Percentiles rank a stretch among this genome's conserved stretches.
Conservation (phyloP, 64 coral and sea anemone genomes). For the Anthopleura sola region DNA sequence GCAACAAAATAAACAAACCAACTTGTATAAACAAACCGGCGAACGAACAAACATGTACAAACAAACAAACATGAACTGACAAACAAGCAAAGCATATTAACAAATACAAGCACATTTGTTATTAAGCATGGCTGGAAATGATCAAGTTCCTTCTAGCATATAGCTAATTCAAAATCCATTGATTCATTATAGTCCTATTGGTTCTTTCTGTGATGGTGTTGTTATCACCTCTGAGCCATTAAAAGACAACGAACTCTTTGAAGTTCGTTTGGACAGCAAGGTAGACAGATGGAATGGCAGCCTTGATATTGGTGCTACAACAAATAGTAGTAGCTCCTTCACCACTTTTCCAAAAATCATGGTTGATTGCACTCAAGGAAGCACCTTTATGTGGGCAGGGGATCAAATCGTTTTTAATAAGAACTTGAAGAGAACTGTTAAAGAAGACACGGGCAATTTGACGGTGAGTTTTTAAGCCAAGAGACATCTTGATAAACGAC, state of each 20-base stretch:
- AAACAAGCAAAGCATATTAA: too few relatives aligned
- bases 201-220: neutral
- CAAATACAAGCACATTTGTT: too few relatives aligned
- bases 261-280: conserved; percentile 70
- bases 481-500: too few relatives aligned
- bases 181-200: neutral
- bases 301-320: conserved; percentile 60
- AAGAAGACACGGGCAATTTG: neutral
- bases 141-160: too few relatives aligned
- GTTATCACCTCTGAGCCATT: conserved; percentile 58
- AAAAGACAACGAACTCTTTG: conserved; percentile 53
- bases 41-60: too few relatives aligned
- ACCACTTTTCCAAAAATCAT: conserved; percentile 41
- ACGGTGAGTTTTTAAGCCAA: conserved; percentile 3
- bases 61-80: too few relatives aligned
- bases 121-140: too few relatives aligned
- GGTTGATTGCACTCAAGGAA: neutral
- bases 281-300: conserved; percentile 43
- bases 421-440: neutral
- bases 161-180: neutral
- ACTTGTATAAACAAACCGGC: too few relatives aligned
- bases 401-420: neutral
- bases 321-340: conserved; percentile 13
- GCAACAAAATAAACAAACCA: too few relatives aligned
- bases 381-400: conserved; percentile 14